These are phyloP conservation scores for Labroides dimidiatus DNA, from an alignment of 2,797 vertebrate species.

Conservation along the genomic window DNA sequence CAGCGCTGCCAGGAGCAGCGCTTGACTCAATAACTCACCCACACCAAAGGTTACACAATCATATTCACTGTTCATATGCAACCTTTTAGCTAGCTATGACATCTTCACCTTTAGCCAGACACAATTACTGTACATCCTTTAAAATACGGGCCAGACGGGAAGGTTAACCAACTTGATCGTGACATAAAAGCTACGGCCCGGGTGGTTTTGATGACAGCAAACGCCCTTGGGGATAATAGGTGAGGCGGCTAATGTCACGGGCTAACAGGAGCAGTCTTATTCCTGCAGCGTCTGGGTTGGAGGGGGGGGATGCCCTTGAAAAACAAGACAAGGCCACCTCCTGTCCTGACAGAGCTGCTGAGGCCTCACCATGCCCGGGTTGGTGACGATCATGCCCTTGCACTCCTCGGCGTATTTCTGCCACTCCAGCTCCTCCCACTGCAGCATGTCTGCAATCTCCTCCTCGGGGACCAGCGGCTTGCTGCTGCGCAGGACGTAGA, in stretches of 20 bases:
- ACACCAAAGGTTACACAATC: constrained; percentile 66
- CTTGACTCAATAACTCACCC: constrained; percentile 64
- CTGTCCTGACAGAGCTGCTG: constrained; percentile 13
- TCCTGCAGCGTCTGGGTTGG: constrained; percentile 40
- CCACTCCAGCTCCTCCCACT: constrained; percentile 98
- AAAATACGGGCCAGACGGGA: constrained; percentile 48
- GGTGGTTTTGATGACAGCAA: constrained; percentile 43
- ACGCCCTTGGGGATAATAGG: constrained; percentile 68
- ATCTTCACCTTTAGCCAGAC: constrained; percentile 59
- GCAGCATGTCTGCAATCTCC: constrained; percentile 98
- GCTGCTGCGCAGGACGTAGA: constrained; percentile 94
- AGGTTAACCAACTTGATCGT: constrained; percentile 52
- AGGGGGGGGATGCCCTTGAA: constrained; percentile 53
- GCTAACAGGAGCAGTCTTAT: constrained; percentile 44
- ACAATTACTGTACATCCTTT: constrained; percentile 54
- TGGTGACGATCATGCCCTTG: constrained; percentile 99
- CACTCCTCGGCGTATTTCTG: constrained; percentile 99
- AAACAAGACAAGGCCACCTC: constrained; percentile 35
- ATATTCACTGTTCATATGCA: constrained; percentile 51
- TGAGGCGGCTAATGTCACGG: constrained; percentile 57
- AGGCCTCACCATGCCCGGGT: constrained; percentile 92
- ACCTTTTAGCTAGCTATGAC: constrained; percentile 61
- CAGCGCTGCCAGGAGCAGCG: constrained; percentile 34
- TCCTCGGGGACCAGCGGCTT: constrained; percentile 95
- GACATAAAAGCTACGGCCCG: constrained; percentile 49